A percentile compares a stretch with the other conserved stretches of the same genome.
Evolutionary conservation across 2,113 vertebrate species (phyloP).

Genomic region (Ancistrus triradiatus): DNA sequence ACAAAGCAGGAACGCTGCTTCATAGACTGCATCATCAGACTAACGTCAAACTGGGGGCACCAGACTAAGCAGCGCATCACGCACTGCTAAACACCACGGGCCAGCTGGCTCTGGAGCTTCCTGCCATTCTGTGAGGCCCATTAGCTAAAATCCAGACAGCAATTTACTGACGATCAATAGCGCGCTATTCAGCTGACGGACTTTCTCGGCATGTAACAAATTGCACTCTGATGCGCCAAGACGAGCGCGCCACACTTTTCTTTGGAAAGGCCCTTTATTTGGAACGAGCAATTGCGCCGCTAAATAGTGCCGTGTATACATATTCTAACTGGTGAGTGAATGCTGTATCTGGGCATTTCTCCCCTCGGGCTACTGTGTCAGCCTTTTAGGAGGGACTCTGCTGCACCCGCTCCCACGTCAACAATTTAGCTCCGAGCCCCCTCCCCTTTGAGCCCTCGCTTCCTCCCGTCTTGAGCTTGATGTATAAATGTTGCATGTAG

Average conservation of each 20-base stretch:
- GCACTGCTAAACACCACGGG: slow-evolving; percentile 25
- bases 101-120: slow-evolving; percentile 26
- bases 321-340: too few relatives aligned
- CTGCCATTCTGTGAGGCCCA: slow-evolving; percentile 10
- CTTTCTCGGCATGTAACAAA: slow-evolving; percentile 38
- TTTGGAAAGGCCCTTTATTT: slow-evolving; percentile 38
- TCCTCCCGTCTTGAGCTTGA: too few relatives aligned
- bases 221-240: slow-evolving; percentile 11
- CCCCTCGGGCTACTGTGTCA: background rate
- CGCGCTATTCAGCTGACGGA: slow-evolving; percentile 35
- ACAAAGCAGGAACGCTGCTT: slow-evolving; percentile 13
- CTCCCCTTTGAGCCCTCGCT: too few relatives aligned
- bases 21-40: slow-evolving; percentile 21
- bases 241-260: slow-evolving; percentile 53
- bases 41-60: slow-evolving; percentile 25
- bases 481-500: too few relatives aligned
- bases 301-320: slow-evolving; percentile 11
- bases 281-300: background rate
- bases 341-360: background rate
- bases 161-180: slow-evolving; percentile 45
- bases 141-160: slow-evolving; percentile 29
- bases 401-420: slow-evolving; percentile 11
- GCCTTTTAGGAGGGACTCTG: slow-evolving; percentile 1
- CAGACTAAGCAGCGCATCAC: slow-evolving; percentile 30
- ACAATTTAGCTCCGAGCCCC: background rate